Percentiles rank a stretch among this genome's conserved stretches.
phyloP scores from a whole-genome alignment of 2,888 invertebrate species.

The Nematopogon swammerdamellus region DNA sequence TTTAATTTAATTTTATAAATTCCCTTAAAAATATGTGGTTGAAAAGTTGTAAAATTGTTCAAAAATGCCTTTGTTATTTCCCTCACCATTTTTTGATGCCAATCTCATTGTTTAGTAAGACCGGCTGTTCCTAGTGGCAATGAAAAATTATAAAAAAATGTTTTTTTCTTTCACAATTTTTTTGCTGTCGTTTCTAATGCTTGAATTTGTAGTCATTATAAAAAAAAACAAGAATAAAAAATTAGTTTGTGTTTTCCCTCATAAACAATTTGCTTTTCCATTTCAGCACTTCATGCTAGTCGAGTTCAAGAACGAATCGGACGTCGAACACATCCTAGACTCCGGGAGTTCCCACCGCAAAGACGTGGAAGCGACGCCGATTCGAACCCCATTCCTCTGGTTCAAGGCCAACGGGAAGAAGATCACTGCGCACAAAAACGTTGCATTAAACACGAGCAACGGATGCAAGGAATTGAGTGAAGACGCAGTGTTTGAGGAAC shows the following conservation, averaged over 20 bases:
- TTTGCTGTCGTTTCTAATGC: too few species aligned
- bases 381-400: slow-evolving; percentile 70
- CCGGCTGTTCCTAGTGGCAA: too few species aligned
- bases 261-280: neutral
- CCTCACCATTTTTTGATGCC: too few species aligned
- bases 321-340: slow-evolving; percentile 53
- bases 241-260: neutral
- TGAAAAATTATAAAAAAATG: too few species aligned
- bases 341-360: slow-evolving; percentile 56
- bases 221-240: neutral
- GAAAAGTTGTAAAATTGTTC: too few species aligned
- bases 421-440: slow-evolving; percentile 12
- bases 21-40: too few species aligned
- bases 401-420: slow-evolving; percentile 52
- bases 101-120: too few species aligned
- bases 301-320: slow-evolving; percentile 60
- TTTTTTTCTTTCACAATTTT: too few species aligned
- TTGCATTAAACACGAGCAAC: slow-evolving; percentile 28
- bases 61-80: too few species aligned
- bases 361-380: slow-evolving; percentile 57
- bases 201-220: too few species aligned
- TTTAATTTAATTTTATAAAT: too few species aligned
- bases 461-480: slow-evolving; percentile 41
- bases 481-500: slow-evolving; percentile 34
- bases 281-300: slow-evolving; percentile 71